Evolutionary conservation across 2,113 vertebrate species (phyloP).

Genomic region (Corythoichthys intestinalis): DNA sequence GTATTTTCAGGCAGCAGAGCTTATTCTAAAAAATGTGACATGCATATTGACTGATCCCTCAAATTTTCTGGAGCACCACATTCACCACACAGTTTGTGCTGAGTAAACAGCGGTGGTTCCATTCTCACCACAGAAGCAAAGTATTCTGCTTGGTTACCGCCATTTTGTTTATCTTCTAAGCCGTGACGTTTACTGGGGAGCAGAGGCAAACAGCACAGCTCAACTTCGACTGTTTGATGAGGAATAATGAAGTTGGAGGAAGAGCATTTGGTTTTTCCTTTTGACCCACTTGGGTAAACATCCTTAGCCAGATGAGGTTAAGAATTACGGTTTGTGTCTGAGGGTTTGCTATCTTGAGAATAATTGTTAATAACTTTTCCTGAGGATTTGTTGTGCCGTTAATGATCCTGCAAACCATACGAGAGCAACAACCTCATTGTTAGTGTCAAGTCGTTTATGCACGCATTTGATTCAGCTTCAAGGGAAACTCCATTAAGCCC

Average conservation of each 20-base stretch:
- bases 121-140: conserved; percentile 27
- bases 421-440: too few species aligned
- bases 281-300: conserved; percentile 24
- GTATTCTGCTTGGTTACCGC: neutral
- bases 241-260: conserved; percentile 1
- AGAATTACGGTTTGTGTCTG: too few species aligned
- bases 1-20: conserved; percentile 1
- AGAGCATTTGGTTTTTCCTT: conserved; percentile 34
- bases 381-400: too few species aligned
- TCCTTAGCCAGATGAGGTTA: neutral
- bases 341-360: too few species aligned
- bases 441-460: too few species aligned
- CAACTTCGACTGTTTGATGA: conserved; percentile 23
- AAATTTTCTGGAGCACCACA: conserved; percentile 9
- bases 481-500: too few species aligned
- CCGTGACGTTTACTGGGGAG: conserved; percentile 11
- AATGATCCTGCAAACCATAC: too few species aligned
- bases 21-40: conserved; percentile 7
- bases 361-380: too few species aligned
- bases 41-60: conserved; percentile 4
- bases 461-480: too few species aligned
- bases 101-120: conserved; percentile 38
- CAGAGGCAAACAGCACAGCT: conserved; percentile 18
- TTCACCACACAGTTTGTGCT: conserved; percentile 32
- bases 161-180: conserved; percentile 46